These are phyloP conservation scores for Agrilus planipennis DNA, from an alignment of 1,140 invertebrate genomes.

Conservation along the genomic window DNA sequence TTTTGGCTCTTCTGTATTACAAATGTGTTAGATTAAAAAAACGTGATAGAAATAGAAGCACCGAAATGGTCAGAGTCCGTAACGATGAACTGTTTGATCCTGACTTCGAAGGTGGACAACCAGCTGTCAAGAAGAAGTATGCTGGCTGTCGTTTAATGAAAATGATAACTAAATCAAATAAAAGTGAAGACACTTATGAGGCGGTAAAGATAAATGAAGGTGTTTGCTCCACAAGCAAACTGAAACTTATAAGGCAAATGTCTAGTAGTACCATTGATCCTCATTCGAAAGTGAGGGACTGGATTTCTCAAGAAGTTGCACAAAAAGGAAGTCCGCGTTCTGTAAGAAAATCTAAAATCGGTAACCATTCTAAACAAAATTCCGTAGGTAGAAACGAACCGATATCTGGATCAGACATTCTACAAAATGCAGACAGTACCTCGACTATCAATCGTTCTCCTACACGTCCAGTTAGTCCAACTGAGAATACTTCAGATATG, in stretches of 20 bases:
- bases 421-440: constrained; percentile 36
- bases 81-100: constrained; percentile 7
- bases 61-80: constrained; percentile 30
- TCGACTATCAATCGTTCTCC: constrained; percentile 30
- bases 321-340: constrained; percentile 56
- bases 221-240: constrained; percentile 43
- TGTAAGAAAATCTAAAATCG: constrained; percentile 38
- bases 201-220: constrained; percentile 40
- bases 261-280: constrained; percentile 71
- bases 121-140: no score
- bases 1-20: constrained; percentile 65
- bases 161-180: constrained; percentile 39
- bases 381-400: not conserved
- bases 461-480: constrained; percentile 36
- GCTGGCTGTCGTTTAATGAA: constrained; percentile 42
- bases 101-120: constrained; percentile 7
- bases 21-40: constrained; percentile 47
- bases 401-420: not conserved
- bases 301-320: constrained; percentile 67
- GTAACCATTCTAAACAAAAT: constrained; percentile 18
- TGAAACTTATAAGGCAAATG: constrained; percentile 54
- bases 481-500: constrained; percentile 11
- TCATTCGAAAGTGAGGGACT: constrained; percentile 71
- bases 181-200: constrained; percentile 45
- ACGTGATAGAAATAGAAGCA: constrained; percentile 38